phyloP scores from a whole-genome alignment of 1,140 invertebrate species.

The Chlorops oryzae region DNA sequence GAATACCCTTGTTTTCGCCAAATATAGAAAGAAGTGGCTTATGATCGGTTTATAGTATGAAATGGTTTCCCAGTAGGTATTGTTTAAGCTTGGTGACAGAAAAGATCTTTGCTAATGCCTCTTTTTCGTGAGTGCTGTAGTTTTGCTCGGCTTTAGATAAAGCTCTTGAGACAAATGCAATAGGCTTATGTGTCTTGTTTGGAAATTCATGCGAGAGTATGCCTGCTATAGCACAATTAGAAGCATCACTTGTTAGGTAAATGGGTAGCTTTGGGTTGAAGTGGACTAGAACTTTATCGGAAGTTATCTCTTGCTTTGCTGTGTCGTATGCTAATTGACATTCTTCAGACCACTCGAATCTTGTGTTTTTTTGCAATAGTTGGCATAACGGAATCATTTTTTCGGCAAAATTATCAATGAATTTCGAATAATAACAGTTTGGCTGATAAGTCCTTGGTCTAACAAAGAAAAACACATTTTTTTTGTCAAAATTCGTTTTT shows the following conservation, averaged over 20 bases:
- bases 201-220: constrained; percentile 9
- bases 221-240: constrained; percentile 12
- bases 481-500: too few species aligned
- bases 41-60: constrained; percentile 47
- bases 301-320: constrained; percentile 5
- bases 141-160: constrained; percentile 17
- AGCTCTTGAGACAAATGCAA: constrained; percentile 16
- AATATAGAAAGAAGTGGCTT: constrained; percentile 46
- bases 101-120: constrained; percentile 18
- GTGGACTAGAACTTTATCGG: constrained; percentile 14
- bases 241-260: constrained; percentile 17
- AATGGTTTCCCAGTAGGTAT: constrained; percentile 14
- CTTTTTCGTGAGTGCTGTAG: constrained; percentile 23
- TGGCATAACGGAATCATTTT: constrained; percentile 31
- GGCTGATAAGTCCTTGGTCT: too few species aligned
- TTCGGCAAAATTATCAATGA: constrained; percentile 33
- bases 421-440: constrained; percentile 39
- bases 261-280: constrained; percentile 16
- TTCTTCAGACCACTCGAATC: constrained; percentile 20
- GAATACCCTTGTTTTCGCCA: constrained; percentile 22
- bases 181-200: constrained; percentile 9
- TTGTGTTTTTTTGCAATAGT: constrained; percentile 24
- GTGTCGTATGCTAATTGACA: constrained; percentile 9
- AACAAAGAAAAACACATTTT: too few species aligned
- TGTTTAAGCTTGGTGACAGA: constrained; percentile 4